A percentile compares a stretch with the other conserved stretches of the same genome.
Evolutionary conservation across 2,888 invertebrate species (phyloP).

Genomic region (Dromius quadrimaculatus): DNA sequence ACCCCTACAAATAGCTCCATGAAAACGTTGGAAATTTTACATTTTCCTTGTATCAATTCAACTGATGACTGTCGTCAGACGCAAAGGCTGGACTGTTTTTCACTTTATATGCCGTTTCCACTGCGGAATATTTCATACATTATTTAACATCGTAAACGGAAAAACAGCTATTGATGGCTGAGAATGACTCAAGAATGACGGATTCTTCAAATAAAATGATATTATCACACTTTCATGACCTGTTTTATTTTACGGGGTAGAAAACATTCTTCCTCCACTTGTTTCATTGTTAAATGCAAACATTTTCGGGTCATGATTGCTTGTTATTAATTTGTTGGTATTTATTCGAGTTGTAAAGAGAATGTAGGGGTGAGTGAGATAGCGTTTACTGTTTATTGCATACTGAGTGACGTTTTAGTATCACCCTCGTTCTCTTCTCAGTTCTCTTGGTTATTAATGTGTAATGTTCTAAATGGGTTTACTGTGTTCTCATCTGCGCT

Average conservation of each 20-base stretch:
- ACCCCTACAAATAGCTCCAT: conserved; percentile 49
- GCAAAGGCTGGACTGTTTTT: conserved; percentile 49
- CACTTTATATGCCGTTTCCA: conserved; percentile 46
- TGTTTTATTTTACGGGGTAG: conserved; percentile 1
- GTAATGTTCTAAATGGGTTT: conserved; percentile 52
- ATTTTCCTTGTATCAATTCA: conserved; percentile 50
- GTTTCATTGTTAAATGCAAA: conserved; percentile 24
- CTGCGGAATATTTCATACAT: conserved; percentile 41
- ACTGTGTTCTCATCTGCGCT: conserved; percentile 50
- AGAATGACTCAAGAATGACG: too few relatives aligned
- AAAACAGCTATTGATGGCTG: conserved; percentile 14
- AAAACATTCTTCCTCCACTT: conserved; percentile 5
- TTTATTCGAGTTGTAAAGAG: conserved; percentile 34
- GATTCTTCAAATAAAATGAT: conserved; percentile 10
- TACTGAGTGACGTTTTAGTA: conserved; percentile 52
- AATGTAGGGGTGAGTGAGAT: conserved; percentile 18
- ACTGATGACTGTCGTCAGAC: conserved; percentile 52
- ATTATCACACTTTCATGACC: background rate
- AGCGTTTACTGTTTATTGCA: conserved; percentile 47
- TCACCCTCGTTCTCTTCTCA: conserved; percentile 40
- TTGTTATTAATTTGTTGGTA: conserved; percentile 46
- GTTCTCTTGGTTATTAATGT: conserved; percentile 48
- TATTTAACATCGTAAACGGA: conserved; percentile 43
- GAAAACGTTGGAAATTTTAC: conserved; percentile 51
- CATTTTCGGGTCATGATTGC: conserved; percentile 41